phyloP scores from a whole-genome alignment of 2,888 invertebrate genomes.

The Calliphora vomitoria region DNA sequence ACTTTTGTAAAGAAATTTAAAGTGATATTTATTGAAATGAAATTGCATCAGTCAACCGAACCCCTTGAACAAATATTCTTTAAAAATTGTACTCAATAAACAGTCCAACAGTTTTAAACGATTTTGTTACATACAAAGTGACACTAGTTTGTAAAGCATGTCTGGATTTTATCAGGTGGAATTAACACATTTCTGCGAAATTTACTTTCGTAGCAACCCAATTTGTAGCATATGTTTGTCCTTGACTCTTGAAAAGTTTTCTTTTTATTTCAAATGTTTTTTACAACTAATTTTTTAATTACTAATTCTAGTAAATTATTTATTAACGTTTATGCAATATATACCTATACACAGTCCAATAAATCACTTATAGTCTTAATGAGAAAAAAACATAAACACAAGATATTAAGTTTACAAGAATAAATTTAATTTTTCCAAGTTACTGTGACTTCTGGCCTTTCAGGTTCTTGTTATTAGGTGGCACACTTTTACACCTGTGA shows the following conservation, averaged over 20 bases:
- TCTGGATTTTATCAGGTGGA: too few relatives aligned
- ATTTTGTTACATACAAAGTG: too few relatives aligned
- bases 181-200: not conserved
- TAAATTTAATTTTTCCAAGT: not conserved
- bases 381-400: not conserved
- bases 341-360: not conserved
- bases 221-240: not conserved
- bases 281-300: not conserved
- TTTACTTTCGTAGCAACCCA: not conserved
- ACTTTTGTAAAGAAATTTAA: too few relatives aligned
- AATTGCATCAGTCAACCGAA: too few relatives aligned
- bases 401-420: not conserved
- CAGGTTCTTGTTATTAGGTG: not conserved
- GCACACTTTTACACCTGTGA: not conserved
- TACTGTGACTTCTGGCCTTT: not conserved
- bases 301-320: not conserved
- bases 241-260: conserved; percentile 5
- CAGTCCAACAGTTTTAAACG: too few relatives aligned
- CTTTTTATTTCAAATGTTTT: not conserved
- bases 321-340: not conserved
- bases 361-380: not conserved
- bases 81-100: too few relatives aligned
- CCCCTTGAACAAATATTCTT: too few relatives aligned
- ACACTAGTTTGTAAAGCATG: too few relatives aligned
- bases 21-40: too few relatives aligned